Evolutionary conservation across 2,888 invertebrate genomes (phyloP).

Genomic region (Halictus ligatus): DNA sequence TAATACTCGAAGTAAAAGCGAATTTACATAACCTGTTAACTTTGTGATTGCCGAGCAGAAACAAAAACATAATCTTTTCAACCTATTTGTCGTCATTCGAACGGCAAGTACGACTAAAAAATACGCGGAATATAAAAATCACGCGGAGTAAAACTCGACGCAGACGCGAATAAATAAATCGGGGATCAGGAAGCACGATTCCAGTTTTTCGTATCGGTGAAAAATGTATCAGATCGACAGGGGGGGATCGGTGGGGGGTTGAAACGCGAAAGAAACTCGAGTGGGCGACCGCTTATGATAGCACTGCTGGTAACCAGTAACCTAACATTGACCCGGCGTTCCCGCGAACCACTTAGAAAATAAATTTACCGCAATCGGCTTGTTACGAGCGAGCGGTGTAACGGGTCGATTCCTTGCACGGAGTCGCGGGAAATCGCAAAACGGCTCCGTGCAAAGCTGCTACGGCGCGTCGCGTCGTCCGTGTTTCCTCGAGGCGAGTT

Average conservation of each 20-base stretch:
- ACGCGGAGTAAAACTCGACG: not conserved
- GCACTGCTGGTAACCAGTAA: not conserved
- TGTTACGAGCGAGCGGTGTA: not conserved
- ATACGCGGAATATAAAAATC: not conserved
- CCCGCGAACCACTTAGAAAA: not conserved
- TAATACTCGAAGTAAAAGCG: not conserved
- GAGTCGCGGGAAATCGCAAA: not conserved
- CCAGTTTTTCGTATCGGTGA: not conserved
- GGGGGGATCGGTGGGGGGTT: not conserved
- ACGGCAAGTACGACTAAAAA: not conserved
- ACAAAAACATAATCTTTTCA: not conserved
- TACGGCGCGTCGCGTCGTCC: not conserved
- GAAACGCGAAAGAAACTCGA: not conserved
- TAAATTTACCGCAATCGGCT: conserved; percentile 10
- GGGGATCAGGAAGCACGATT: not conserved
- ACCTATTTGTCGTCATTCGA: not conserved
- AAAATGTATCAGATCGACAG: not conserved
- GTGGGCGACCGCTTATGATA: not conserved
- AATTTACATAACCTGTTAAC: not conserved
- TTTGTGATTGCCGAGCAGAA: not conserved
- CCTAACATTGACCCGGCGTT: conserved; percentile 8
- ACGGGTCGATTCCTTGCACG: conserved; percentile 18
- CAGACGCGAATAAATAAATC: not conserved
- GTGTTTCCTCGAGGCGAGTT: conserved; percentile 25
- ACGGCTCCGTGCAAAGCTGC: not conserved